Percentiles rank a stretch among this genome's conserved stretches.
Evolutionary conservation across 1,140 invertebrate genomes (phyloP).

Genomic region (Heliothis subflexa): DNA sequence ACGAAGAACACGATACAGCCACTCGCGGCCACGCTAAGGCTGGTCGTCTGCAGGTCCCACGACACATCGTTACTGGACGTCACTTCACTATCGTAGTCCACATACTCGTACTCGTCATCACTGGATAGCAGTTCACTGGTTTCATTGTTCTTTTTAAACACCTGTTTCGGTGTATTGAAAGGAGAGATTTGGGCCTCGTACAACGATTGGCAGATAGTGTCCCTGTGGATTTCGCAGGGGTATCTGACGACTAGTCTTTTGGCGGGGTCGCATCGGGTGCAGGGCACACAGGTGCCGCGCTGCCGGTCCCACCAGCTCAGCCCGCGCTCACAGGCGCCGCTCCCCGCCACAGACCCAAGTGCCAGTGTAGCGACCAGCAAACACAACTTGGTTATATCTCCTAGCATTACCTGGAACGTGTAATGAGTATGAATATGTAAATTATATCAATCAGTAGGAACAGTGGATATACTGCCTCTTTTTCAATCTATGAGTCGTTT

Average conservation of each 20-base stretch:
- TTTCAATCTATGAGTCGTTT: too few species aligned
- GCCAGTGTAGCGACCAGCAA: slow-evolving; percentile 75
- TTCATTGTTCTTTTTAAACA: slow-evolving; percentile 66
- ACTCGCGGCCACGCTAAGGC: slow-evolving; percentile 86
- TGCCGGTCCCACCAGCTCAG: slow-evolving; percentile 87
- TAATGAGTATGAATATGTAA: neutral
- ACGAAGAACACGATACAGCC: slow-evolving; percentile 88
- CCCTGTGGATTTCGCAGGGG: slow-evolving; percentile 88
- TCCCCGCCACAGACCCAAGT: slow-evolving; percentile 70
- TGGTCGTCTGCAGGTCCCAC: slow-evolving; percentile 87
- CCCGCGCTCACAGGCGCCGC: slow-evolving; percentile 83
- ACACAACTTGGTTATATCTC: slow-evolving; percentile 70
- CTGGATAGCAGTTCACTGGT: slow-evolving; percentile 63
- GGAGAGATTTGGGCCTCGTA: slow-evolving; percentile 87
- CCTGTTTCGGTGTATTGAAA: slow-evolving; percentile 71
- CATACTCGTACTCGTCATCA: slow-evolving; percentile 78
- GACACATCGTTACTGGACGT: slow-evolving; percentile 64
- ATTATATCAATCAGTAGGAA: neutral
- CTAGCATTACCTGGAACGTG: slow-evolving; percentile 78
- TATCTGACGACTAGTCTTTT: slow-evolving; percentile 86
- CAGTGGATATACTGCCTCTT: too few species aligned
- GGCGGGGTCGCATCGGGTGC: slow-evolving; percentile 87
- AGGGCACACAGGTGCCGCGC: slow-evolving; percentile 87
- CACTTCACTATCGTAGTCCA: slow-evolving; percentile 78
- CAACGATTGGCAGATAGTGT: slow-evolving; percentile 88